These are phyloP conservation scores for Chelon auratus DNA, from an alignment of 2,797 vertebrate genomes.

Conservation along the genomic window DNA sequence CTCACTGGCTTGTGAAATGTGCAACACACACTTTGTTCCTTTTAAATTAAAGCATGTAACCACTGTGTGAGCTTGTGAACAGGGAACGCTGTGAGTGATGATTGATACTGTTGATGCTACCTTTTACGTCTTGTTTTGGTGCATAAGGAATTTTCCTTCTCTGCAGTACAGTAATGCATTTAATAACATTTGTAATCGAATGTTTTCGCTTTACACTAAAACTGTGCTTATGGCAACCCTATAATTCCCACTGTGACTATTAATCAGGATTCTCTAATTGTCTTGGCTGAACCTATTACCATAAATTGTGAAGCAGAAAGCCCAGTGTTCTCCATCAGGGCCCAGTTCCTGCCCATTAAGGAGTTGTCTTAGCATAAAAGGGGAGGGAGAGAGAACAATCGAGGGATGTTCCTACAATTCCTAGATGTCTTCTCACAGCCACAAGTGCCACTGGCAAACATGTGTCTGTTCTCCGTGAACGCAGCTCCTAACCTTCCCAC, in stretches of 20 bases:
- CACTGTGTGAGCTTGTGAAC: background rate
- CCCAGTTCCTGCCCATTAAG: conserved; percentile 34
- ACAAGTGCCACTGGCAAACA: background rate
- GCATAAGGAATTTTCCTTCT: background rate
- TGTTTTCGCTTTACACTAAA: conserved; percentile 1
- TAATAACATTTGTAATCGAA: background rate
- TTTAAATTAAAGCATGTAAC: too few species aligned
- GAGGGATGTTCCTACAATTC: conserved; percentile 29
- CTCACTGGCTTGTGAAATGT: conserved; percentile 5
- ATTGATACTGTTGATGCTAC: conserved; percentile 16
- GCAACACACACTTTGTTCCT: too few species aligned
- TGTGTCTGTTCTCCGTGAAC: background rate
- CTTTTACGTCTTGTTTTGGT: background rate
- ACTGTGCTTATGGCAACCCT: background rate
- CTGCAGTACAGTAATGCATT: background rate
- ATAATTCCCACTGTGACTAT: conserved; percentile 26
- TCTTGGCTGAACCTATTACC: conserved; percentile 33
- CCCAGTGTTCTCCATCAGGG: background rate
- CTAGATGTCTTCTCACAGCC: conserved; percentile 15
- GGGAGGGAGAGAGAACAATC: conserved; percentile 32
- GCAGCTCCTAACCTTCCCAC: conserved; percentile 2
- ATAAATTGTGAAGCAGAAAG: conserved; percentile 39
- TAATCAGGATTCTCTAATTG: conserved; percentile 47
- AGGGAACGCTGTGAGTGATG: conserved; percentile 16
- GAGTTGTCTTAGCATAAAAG: conserved; percentile 43